A percentile compares a stretch with the other conserved stretches of the same genome.
Conservation (phyloP, 30 jellyfish, hydroid and myxozoan species). For the Haliclystus octoradiatus region DNA sequence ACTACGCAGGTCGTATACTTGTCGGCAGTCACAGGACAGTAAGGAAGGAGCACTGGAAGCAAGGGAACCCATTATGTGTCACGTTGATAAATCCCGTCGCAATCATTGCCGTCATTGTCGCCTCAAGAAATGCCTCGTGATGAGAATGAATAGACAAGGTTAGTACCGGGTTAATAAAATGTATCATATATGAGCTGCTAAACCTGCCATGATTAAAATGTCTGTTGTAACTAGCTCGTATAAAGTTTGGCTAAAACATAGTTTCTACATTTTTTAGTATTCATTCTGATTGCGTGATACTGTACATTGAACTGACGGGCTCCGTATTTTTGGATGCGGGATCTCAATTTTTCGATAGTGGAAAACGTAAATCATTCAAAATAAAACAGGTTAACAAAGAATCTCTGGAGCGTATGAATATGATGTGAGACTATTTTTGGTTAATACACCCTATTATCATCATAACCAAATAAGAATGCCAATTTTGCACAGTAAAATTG, state of each 20-base stretch:
- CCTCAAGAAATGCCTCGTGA: slow-evolving; percentile 72
- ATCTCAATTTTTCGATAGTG: too few species aligned
- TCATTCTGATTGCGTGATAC: background rate
- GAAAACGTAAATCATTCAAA: too few species aligned
- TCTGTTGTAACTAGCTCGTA: too few species aligned
- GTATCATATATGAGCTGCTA: too few species aligned
- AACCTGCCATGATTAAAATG: too few species aligned
- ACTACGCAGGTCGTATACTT: slow-evolving; percentile 71
- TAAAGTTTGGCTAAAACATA: background rate
- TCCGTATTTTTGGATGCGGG: background rate
- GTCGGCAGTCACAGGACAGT: slow-evolving; percentile 67
- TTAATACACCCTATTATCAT: too few species aligned
- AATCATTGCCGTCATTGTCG: slow-evolving; percentile 90
- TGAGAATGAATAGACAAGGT: slow-evolving; percentile 88
- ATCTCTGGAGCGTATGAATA: too few species aligned
- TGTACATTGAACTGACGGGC: background rate
- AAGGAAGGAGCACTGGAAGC: slow-evolving; percentile 4
- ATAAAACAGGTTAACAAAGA: too few species aligned
- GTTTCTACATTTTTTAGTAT: too few species aligned
- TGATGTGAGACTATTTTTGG: too few species aligned
- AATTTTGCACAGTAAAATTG: too few species aligned
- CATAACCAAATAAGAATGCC: too few species aligned
- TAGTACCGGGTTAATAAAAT: slow-evolving; percentile 1
- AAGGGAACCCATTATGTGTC: slow-evolving; percentile 35
- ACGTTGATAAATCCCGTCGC: slow-evolving; percentile 81